Evolutionary conservation across 2,797 vertebrate genomes (phyloP).

Genomic region (Parambassis ranga): DNA sequence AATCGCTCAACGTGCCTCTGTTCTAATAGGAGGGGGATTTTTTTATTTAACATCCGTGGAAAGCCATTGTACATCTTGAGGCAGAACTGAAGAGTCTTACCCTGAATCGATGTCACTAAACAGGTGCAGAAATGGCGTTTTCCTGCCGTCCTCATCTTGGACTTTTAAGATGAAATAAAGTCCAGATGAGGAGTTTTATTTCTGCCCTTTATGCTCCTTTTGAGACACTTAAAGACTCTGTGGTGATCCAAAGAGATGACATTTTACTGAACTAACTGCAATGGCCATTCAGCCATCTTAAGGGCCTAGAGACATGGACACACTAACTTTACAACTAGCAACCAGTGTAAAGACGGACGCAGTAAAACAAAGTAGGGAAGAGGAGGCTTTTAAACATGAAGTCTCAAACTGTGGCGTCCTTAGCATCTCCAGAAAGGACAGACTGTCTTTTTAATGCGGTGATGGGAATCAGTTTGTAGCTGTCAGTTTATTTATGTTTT

Average conservation of each 20-base stretch:
- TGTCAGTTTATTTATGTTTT: not conserved
- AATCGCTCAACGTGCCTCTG: constrained; percentile 16
- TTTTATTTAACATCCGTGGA: constrained; percentile 47
- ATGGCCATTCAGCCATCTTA: constrained; percentile 67
- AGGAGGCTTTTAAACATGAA: constrained; percentile 1
- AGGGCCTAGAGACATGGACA: constrained; percentile 39
- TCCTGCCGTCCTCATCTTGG: constrained; percentile 42
- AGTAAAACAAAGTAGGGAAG: not conserved
- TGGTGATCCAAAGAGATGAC: constrained; percentile 40
- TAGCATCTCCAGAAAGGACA: not conserved
- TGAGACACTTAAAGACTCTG: constrained; percentile 30
- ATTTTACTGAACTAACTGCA: constrained; percentile 50
- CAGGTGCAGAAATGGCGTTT: constrained; percentile 83
- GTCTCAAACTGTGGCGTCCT: constrained; percentile 8
- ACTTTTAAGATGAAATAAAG: constrained; percentile 62
- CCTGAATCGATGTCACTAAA: constrained; percentile 59
- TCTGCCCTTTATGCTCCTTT: not conserved
- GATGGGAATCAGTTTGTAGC: not conserved
- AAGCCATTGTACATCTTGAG: constrained; percentile 58
- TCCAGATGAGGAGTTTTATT: constrained; percentile 13
- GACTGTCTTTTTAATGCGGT: not conserved
- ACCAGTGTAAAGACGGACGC: constrained; percentile 11
- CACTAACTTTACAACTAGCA: constrained; percentile 61
- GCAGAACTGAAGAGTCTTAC: constrained; percentile 55
- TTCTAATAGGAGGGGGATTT: constrained; percentile 36